Base-by-base conservation (phyloP, 2,113 vertebrate genomes). In the Notarius quadriscutis region DNA sequence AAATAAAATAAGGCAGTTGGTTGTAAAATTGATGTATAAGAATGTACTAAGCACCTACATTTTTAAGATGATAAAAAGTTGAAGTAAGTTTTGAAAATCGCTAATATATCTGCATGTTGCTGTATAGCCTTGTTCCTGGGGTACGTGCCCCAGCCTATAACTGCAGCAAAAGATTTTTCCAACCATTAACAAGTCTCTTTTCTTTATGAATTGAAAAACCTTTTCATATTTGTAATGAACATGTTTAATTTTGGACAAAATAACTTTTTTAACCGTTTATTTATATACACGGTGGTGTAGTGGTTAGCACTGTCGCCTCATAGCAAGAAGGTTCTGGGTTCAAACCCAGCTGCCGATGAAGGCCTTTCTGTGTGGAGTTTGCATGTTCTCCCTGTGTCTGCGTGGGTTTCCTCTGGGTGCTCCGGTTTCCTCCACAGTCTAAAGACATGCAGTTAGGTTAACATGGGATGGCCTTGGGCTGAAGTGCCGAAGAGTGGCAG, bases 21-120 rank as follows among this genome's bases (percentile, higher is more conserved):
- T 18, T 80, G 53, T 80, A 58, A 80, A 80, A 80, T 34, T 80
- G 53, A 58, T 30, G 77, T 80, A 80, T n/a, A 80, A 58, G 77
- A 80, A 57, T 30, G 53, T 11, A 80, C 53, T 10, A 79, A 79
- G n/a, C 10, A 25, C 11, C 25, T 25, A 25, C 8, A 74, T 50
- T 75, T 75, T 27, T 78, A 53, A n/a, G 5, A 53, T 75, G 20
- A 50, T 50, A 51, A 11, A 51, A 51, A 51, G 22, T 50, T 50
- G 7, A 74, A 50, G 72, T 20, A 74, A 22, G 34, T 22, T 75
- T 75, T 75, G 22, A 0, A 12, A 75, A 75, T 75, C 10, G 22
- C 18, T 75, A 41, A 72, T 72, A 72, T 15, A 27, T 12, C 25
- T n/a, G 41, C 41, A 41, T 41, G 3, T 67, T 71, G 67, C 30